Conservation (phyloP, 2,888 invertebrate species). For the Aricia artaxerxes region DNA sequence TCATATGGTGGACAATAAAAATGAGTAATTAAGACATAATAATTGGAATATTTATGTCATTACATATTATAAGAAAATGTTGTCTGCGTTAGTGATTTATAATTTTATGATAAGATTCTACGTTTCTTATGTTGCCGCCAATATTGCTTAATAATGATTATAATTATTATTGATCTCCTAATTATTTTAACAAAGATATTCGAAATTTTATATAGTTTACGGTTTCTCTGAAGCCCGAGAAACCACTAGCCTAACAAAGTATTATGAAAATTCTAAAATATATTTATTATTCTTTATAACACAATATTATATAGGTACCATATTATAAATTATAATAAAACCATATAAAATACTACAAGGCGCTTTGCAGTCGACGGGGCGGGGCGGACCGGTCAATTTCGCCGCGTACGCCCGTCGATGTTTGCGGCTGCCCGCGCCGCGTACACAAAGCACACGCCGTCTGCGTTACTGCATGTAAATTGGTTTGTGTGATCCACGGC, state of each 20-base stretch:
- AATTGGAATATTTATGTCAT: conserved; percentile 1
- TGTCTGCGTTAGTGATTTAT: background rate
- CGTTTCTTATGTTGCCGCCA: background rate
- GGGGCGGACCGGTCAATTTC: too few relatives aligned
- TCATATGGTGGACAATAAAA: conserved; percentile 42
- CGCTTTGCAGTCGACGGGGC: too few relatives aligned
- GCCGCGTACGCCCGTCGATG: too few relatives aligned
- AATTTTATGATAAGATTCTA: background rate
- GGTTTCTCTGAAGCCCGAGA: background rate
- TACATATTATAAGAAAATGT: background rate
- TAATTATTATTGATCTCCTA: background rate
- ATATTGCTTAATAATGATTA: background rate
- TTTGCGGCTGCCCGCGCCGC: too few relatives aligned
- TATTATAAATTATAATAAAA: background rate
- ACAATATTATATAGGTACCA: background rate
- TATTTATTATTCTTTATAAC: background rate
- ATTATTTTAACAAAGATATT: conserved; percentile 3
- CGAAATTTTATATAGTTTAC: background rate
- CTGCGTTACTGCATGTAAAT: too few relatives aligned
- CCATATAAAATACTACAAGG: background rate
- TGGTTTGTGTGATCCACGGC: too few relatives aligned
- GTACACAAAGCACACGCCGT: too few relatives aligned
- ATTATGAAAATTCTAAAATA: conserved; percentile 4
- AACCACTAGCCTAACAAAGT: background rate
- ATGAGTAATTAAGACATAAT: conserved; percentile 21